A percentile compares a stretch with the other conserved stretches of the same genome.
Conservation (phyloP, 2,797 vertebrate species). For the Lepilemur ruficaudatus region DNA sequence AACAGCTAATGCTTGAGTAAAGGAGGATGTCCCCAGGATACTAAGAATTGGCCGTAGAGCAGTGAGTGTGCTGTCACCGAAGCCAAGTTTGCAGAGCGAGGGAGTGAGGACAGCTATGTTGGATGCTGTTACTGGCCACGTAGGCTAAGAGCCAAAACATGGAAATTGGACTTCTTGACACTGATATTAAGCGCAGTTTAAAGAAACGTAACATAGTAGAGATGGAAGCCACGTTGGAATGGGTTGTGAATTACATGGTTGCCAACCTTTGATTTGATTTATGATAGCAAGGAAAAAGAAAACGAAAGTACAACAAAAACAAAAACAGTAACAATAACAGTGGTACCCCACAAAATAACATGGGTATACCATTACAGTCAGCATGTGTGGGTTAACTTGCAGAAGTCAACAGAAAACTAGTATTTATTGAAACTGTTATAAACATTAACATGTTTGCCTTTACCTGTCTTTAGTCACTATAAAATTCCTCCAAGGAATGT, state of each 20-base stretch:
- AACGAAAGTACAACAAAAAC: neutral
- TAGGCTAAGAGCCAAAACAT: neutral
- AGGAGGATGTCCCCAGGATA: neutral
- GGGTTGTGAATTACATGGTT: neutral
- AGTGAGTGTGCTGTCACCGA: neutral
- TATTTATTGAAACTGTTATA: neutral
- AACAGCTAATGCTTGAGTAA: neutral
- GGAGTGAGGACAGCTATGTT: neutral
- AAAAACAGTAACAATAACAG: neutral
- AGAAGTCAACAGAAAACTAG: neutral
- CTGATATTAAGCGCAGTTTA: neutral
- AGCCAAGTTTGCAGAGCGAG: neutral
- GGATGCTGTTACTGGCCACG: neutral
- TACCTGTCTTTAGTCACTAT: neutral
- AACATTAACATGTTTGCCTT: neutral
- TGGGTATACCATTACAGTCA: neutral
- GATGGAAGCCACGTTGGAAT: neutral
- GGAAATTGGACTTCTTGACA: neutral
- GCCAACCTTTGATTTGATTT: neutral
- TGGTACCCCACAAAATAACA: neutral
- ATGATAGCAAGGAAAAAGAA: neutral
- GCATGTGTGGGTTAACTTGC: neutral
- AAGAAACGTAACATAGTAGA: neutral
- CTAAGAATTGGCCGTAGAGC: neutral
- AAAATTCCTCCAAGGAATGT: neutral